Evolutionary conservation across 1,140 invertebrate species (phyloP), one percentile per base, ranked within the genome.

Genomic region (Coboldia fuscipes): DNA sequence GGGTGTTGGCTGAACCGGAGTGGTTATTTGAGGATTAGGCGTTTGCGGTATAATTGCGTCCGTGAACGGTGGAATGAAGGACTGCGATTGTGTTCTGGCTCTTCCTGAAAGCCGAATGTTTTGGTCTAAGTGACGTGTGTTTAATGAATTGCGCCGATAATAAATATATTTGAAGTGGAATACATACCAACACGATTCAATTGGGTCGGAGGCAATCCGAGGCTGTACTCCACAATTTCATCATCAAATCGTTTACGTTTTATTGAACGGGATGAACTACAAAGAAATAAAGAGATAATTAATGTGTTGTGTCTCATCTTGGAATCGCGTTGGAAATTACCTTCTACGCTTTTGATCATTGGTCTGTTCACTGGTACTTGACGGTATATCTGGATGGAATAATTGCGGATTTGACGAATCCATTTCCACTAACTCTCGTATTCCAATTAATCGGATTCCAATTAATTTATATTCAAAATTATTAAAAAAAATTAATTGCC

Each of bases 161-260:
- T 2, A 63, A 58, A 36, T 27, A 14, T 27, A 27, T 27, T 27
- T 27, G 24, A 10, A 20, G 20, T 10, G 3, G 63, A 57, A 7
- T 68, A 43, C 33, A 56, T 44, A 30, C 57, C 60, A 32, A 58
- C 53, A 39, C 61, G 45, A 34, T 58, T 62, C 12, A 60, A 48
- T 30, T 57, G 56, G 26, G 65, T 57, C 17, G 64, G 69, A 5
- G 75, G 67, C 41, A 75, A 56, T 43, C 72, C 72, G 23, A 78
- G 56, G 49, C 78, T 82, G 42, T 80, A 83, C 56, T 86, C 78
- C 1, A 96, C 90, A 24, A 97, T 57, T 60, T 97, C 90, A 66
- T 97, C 90, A 54, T 97, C 90, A 62, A 97, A 97, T 42, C 90
- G 86, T 45, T 82, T 78, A 6, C 90, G 64, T 57, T 94, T 96